Conservation (phyloP, 2,797 vertebrate species). For the Corythornis leucogaster region DNA sequence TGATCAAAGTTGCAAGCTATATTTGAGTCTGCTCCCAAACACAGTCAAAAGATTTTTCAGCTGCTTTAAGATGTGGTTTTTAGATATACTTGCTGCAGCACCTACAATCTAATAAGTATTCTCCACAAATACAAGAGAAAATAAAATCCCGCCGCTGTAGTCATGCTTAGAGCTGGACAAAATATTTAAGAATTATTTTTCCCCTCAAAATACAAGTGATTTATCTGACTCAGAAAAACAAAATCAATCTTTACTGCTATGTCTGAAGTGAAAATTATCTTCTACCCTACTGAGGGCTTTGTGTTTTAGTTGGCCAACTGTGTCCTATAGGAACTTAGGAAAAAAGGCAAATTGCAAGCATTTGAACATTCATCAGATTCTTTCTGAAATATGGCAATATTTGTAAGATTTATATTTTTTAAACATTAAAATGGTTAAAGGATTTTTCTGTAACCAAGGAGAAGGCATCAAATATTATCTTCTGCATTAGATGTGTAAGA, state of each 20-base stretch:
- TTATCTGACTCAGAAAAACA: neutral
- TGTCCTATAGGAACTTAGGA: neutral
- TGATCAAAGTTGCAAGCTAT: neutral
- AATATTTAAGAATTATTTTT: neutral
- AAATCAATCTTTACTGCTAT: neutral
- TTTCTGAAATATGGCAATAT: neutral
- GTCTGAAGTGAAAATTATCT: constrained; percentile 7
- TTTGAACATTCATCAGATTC: neutral
- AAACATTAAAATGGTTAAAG: neutral
- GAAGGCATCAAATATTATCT: neutral
- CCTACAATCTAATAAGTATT: neutral
- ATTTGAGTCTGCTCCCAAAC: neutral
- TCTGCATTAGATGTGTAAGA: neutral
- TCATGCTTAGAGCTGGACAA: neutral
- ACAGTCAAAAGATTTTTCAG: neutral
- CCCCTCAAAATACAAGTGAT: neutral
- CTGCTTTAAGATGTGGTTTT: neutral
- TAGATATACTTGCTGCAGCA: neutral
- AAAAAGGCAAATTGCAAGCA: neutral
- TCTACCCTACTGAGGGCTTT: neutral
- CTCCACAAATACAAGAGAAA: neutral
- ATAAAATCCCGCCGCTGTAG: neutral
- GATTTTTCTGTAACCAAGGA: neutral
- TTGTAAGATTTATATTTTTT: neutral
- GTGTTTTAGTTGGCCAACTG: neutral